These are phyloP conservation scores for Speoplatyrhinus poulsoni DNA, from an alignment of 2,113 vertebrate genomes.

Conservation along the genomic window DNA sequence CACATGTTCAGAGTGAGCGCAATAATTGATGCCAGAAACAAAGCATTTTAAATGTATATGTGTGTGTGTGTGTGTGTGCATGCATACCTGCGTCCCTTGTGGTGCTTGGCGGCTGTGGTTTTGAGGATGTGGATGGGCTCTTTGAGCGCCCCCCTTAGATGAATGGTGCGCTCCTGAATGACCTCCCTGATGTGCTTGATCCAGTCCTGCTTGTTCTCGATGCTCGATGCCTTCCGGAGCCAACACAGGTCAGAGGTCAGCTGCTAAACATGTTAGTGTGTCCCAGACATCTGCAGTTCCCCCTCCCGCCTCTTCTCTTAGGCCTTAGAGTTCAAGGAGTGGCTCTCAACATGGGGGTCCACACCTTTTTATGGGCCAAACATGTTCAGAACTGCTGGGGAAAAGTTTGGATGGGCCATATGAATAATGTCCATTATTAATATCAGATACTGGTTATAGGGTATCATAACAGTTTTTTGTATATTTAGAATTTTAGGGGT, in stretches of 20 bases:
- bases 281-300: no score
- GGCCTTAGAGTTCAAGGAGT: no score
- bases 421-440: no score
- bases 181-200: constrained; percentile 99
- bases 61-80: constrained; percentile 3
- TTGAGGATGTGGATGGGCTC: constrained; percentile 98
- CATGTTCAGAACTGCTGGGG: no score
- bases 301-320: no score
- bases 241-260: constrained; percentile 13
- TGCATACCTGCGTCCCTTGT: constrained; percentile 88
- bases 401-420: no score
- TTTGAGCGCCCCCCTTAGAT: constrained; percentile 95
- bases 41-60: not conserved
- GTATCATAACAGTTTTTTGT: no score
- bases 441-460: no score
- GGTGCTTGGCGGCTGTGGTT: constrained; percentile 87
- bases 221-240: constrained; percentile 89
- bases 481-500: no score
- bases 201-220: constrained; percentile 99
- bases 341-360: no score
- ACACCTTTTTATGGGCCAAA: no score
- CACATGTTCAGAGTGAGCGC: no score
- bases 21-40: not conserved
- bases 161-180: constrained; percentile 96
- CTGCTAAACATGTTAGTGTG: not conserved